These are phyloP conservation scores for Clitarchus hookeri DNA, from an alignment of 2,888 invertebrate species.

Conservation along the genomic window DNA sequence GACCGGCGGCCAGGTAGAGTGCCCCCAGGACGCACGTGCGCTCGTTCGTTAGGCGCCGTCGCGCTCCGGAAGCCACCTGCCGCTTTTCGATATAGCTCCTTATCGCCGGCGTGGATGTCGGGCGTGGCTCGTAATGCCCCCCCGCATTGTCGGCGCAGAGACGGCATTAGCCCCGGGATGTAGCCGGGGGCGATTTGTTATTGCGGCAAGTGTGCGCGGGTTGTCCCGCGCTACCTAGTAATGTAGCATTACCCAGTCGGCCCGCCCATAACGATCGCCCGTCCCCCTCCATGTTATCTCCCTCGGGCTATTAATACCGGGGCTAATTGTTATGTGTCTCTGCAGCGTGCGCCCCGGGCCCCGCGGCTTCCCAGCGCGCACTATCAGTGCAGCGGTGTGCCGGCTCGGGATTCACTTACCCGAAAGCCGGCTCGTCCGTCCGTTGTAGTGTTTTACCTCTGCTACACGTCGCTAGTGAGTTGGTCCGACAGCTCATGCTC, in stretches of 20 bases:
- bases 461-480: too few relatives aligned
- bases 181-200: background rate
- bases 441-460: too few relatives aligned
- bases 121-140: background rate
- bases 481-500: too few relatives aligned
- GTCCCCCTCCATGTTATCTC: background rate
- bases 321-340: background rate
- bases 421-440: too few relatives aligned
- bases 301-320: background rate
- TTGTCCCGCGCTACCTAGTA: background rate
- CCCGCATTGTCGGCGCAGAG: background rate
- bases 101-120: background rate
- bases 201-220: background rate
- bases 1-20: too few relatives aligned
- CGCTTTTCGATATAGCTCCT: background rate
- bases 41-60: too few relatives aligned
- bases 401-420: too few relatives aligned
- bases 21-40: too few relatives aligned
- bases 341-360: background rate
- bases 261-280: constrained; percentile 1
- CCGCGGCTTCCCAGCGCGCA: too few relatives aligned
- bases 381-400: too few relatives aligned
- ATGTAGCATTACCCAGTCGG: background rate
- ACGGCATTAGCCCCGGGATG: background rate
- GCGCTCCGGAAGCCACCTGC: too few relatives aligned